Evolutionary conservation across 2,888 invertebrate genomes (phyloP), one percentile per base, ranked within the genome.

Genomic region (Nomada ruficornis): DNA sequence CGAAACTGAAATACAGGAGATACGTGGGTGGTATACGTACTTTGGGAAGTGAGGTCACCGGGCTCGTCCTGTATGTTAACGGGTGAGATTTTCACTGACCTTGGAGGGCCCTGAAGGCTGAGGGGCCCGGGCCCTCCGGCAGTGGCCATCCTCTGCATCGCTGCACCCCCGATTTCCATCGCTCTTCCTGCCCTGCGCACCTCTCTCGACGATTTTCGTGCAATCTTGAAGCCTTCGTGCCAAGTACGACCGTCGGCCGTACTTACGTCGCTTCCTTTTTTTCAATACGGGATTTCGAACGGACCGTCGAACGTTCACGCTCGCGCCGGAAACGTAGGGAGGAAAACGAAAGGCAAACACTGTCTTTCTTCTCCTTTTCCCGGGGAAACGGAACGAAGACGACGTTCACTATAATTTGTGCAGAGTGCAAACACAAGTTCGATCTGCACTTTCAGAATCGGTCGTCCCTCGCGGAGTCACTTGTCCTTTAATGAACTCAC

Each of bases 61-160:
- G 92, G 86, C 59, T 94, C 93, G 85, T 93, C 93, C 76, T 93
- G 91, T 50, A 93, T 90, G 82, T 93, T 93, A 70, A 93, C 91
- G 73, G 94, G 93, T 65, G 94, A 94, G 71, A 93, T 94, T 87
- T 93, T 94, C 79, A 93, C 90, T 71, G 93, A 92, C 84, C 93
- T 91, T 80, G 93, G 93, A 84, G 93, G 93, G 84, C 93, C 93
- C 88, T 94, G 94, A 71, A 94, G 91, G 68, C 92, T 91, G 78
- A 93, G 88, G 76, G 92, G 93, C 88, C 89, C 93, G 88, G 90
- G 93, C 89, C 92, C 93, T 89, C 91, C 91, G 90, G 90, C 90
- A 76, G 91, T 87, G 90, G 91, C 90, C 90, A 92, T 87, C 89
- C 90, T 88, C 89, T 92, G 91, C 93, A 93, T 91, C 80, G 91